Conservation (phyloP, 2,113 vertebrate genomes). For the Cichladusa arquata region DNA sequence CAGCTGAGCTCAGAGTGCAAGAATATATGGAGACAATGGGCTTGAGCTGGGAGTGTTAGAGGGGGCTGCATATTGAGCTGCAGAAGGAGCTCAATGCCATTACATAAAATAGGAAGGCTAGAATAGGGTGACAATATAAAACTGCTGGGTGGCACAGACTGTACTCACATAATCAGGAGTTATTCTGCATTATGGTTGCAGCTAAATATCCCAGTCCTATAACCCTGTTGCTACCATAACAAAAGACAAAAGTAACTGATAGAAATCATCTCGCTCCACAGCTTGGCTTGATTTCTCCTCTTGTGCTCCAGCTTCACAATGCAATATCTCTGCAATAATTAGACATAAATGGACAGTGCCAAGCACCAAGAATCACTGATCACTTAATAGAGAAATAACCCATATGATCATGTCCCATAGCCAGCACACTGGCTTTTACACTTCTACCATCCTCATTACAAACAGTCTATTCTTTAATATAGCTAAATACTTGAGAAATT, state of each 20-base stretch:
- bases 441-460: not conserved
- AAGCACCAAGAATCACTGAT: not conserved
- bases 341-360: not conserved
- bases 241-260: not conserved
- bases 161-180: not conserved
- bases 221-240: not conserved
- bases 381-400: not conserved
- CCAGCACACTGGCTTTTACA: not conserved
- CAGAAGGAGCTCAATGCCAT: not conserved
- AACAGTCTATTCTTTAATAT: not conserved
- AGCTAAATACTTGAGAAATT: not conserved
- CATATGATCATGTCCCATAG: fast-evolving
- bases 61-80: not conserved
- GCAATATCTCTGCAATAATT: not conserved
- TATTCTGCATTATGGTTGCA: not conserved
- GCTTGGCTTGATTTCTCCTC: not conserved
- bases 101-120: not conserved
- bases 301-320: not conserved
- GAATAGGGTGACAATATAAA: not conserved
- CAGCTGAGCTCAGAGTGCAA: not conserved
- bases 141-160: not conserved
- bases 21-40: not conserved
- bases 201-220: not conserved
- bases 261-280: not conserved
- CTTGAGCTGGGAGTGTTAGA: not conserved